Base-by-base conservation (phyloP, 2,797 vertebrate genomes). In the Menidia menidia region DNA sequence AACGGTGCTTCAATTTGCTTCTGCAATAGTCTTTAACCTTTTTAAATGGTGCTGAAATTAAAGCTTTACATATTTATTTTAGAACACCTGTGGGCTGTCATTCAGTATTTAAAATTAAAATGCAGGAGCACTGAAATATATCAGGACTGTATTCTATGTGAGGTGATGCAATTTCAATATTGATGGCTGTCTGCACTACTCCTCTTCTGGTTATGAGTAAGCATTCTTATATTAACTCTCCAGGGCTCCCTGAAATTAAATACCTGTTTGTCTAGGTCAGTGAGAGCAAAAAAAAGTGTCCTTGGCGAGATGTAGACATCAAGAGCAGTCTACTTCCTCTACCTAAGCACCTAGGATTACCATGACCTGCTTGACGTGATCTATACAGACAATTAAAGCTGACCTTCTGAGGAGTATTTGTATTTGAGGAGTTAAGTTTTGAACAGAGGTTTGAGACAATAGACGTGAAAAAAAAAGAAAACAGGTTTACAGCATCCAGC, bases 351-450 rank as follows among this genome's bases (percentile, higher is more conserved):
- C 12, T 4, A 43, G 42, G 50, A 53, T 60, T 60, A 53, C 39
- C 16, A 43, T n/a, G 42, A 44, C 31, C 57, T 35, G 25, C 33
- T 47, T 54, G n/a, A 51, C n/a, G 16, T 33, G 35, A 54, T 35
- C 48, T 44, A 50, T 47, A 25, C 47, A 13, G 31, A 53, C 43
- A 53, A 69, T 69, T 62, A 31, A 68, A 62, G 18, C 15, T 44
- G 33, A 60, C 70, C 59, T 60, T 64, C 31, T 39, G 31, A 16
- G 6, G 33, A 25, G 35, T 10, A 39, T 39, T 39, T 39, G 4
- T 7, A 25, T 25, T 25, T 25, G 16, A 5, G 4, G 15, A 45
- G 48, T 14, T 16, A 18, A 13, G n/a, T 61, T 67, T 59, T 61
- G 31, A 59, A 25, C 19, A 47, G 18, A 19, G 5, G 13, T 65